A percentile compares a stretch with the other conserved stretches of the same genome.
Evolutionary conservation across 2,797 vertebrate genomes (phyloP).

Genomic region (Lateolabrax maculatus): DNA sequence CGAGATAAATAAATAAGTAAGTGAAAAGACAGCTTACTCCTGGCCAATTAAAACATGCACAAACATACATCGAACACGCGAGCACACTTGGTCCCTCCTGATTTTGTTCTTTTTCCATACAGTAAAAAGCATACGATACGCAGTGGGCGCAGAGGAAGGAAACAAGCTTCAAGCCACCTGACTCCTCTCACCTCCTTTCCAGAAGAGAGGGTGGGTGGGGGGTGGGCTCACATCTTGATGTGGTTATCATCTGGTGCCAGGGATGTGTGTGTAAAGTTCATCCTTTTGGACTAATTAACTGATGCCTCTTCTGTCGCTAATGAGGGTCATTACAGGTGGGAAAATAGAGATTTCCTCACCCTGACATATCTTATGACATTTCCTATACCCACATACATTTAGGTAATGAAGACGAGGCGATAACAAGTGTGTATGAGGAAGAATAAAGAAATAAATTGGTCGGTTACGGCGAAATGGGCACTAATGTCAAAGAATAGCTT

Average conservation of each 20-base stretch:
- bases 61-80: constrained; percentile 14
- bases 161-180: constrained; percentile 37
- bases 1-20: constrained; percentile 31
- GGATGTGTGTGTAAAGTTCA: constrained; percentile 72
- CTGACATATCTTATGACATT: constrained; percentile 56
- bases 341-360: constrained; percentile 47
- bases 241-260: constrained; percentile 63
- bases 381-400: constrained; percentile 24
- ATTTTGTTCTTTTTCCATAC: background rate
- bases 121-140: background rate
- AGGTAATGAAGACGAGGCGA: constrained; percentile 20
- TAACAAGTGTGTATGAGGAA: background rate
- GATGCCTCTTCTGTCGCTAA: constrained; percentile 71
- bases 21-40: background rate
- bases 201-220: background rate
- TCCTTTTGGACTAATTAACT: constrained; percentile 77
- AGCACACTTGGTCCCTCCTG: background rate
- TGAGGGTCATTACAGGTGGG: constrained; percentile 70
- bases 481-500: background rate
- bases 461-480: background rate
- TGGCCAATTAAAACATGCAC: constrained; percentile 49
- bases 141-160: background rate
- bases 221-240: constrained; percentile 52
- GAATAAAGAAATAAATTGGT: background rate
- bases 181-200: constrained; percentile 44